Conservation (phyloP, 2,888 invertebrate genomes). For the Listrodromus nycthemerus region DNA sequence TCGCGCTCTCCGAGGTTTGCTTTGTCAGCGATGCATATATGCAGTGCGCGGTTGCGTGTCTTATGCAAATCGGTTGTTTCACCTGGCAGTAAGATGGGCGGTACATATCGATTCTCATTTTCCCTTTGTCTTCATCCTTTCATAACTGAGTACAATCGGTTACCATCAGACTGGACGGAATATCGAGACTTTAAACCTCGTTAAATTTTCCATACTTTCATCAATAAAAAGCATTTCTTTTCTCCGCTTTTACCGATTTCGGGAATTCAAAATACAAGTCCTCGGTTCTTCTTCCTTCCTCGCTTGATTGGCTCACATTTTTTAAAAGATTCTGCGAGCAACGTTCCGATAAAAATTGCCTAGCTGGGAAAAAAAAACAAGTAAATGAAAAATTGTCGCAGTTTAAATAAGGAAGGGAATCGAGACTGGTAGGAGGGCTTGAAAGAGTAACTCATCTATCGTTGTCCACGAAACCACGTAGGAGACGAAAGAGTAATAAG, state of each 20-base stretch:
- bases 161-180: neutral
- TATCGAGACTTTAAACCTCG: neutral
- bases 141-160: neutral
- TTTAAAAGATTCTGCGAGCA: conserved; percentile 2
- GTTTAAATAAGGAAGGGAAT: conserved; percentile 32
- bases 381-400: conserved; percentile 64
- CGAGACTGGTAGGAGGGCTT: conserved; percentile 4
- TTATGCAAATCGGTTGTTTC: conserved; percentile 42
- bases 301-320: neutral
- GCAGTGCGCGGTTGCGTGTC: conserved; percentile 30
- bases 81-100: conserved; percentile 4
- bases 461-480: conserved; percentile 34
- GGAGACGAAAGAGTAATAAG: conserved; percentile 40
- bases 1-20: conserved; percentile 32
- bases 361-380: conserved; percentile 33
- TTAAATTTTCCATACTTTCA: neutral
- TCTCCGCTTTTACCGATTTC: too few relatives aligned
- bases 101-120: conserved; percentile 25
- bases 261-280: too few relatives aligned
- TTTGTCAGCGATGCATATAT: conserved; percentile 38
- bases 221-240: too few relatives aligned
- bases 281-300: neutral
- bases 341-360: conserved; percentile 66
- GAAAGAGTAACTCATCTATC: conserved; percentile 51
- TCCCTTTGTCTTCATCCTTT: conserved; percentile 17